Base-by-base conservation (phyloP, 2,113 vertebrate genomes). In the Carassius auratus region DNA sequence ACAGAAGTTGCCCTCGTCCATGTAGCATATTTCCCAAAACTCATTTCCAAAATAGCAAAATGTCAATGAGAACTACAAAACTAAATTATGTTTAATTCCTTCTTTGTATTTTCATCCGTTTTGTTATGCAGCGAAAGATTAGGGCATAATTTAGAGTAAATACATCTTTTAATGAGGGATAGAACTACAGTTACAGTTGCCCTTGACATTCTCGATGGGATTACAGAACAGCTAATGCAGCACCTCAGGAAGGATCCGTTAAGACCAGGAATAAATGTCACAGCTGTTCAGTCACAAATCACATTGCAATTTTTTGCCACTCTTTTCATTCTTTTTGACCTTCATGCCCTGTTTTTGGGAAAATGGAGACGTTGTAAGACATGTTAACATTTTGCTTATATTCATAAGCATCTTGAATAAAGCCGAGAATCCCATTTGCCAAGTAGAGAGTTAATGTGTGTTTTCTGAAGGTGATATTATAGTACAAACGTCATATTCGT, bases 191-290 rank as follows among this genome's bases (percentile, higher is more conserved):
- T 89, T 88, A 84, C 90, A 85, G 85, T 85, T 89, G 93, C 91
- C 93, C 94, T 95, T 95, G 92, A 94, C 93, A 93, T 94, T 94
- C 92, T 90, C 91, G 90, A 91, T 90, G 90, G 89, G 87, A 87
- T 87, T 85, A 83, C 89, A 77, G 77, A 76, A 90, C 30, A 81
- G 87, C 86, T 87, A 91, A 89, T 87, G 77, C 82, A 88, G 90
- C 91, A 88, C 90, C 86, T 90, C 89, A 89, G 91, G 92, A 92
- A 90, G 87, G 61, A 92, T 91, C 91, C 91, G 88, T 83, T 89
- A 93, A 92, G 89, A 92, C 91, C 88, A 89, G 89, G 91, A 90
- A 91, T 92, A 93, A 94, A 95, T 93, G 94, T 92, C 92, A 93
- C 83, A 85, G 85, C 85, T 87, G 79, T 90, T 94, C 89, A 88